Percentiles rank a stretch among this genome's conserved stretches.
Conservation (phyloP, 92 coral and sea anemone species). For the Isaurus tuberculatus region DNA sequence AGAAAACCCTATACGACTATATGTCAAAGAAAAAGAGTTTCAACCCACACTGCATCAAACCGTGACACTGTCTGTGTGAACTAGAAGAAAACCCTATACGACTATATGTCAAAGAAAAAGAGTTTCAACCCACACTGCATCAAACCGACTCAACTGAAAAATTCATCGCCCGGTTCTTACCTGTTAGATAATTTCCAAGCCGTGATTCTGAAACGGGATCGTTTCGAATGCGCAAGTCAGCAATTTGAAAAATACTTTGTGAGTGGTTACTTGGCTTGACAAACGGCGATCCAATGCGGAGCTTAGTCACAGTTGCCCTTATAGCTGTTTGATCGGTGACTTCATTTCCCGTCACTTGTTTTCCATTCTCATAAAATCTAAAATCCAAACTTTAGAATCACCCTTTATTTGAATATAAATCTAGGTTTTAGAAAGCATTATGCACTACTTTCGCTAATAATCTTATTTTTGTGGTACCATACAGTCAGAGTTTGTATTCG, state of each 20-base stretch:
- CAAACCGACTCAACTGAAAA: neutral
- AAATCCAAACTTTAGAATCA: neutral
- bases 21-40: no score
- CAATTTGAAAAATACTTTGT: conserved; percentile 20
- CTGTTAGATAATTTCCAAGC: neutral
- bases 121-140: no score
- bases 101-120: no score
- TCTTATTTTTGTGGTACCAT: no score
- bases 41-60: no score
- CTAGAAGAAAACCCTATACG: no score
- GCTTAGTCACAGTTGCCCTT: neutral
- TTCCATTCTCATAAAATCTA: conserved; percentile 23
- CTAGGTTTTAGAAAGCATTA: no score
- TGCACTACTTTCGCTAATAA: no score
- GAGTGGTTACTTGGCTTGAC: neutral
- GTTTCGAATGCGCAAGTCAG: conserved; percentile 35
- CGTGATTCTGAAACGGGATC: neutral
- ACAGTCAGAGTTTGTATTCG: no score
- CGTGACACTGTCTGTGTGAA: no score
- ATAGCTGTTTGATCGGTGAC: neutral
- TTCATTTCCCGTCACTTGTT: neutral
- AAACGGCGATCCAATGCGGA: neutral
- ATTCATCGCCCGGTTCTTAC: neutral
- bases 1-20: no score
- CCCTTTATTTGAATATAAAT: no score